Evolutionary conservation across 2,113 vertebrate species (phyloP).

Genomic region (Origma solitaria): DNA sequence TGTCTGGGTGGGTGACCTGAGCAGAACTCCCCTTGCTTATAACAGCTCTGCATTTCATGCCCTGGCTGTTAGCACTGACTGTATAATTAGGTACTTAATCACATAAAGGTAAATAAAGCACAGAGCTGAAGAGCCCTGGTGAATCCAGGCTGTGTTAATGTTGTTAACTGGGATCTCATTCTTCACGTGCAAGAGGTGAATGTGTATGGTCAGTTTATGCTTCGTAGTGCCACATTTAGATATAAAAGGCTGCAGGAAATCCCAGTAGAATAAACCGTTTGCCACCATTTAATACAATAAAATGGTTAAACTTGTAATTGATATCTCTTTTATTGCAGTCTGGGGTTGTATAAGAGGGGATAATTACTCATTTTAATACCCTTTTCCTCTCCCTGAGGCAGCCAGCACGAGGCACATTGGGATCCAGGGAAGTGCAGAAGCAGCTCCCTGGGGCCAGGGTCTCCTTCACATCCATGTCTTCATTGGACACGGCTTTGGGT

Average conservation of each 20-base stretch:
- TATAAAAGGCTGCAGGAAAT: neutral
- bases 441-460: neutral
- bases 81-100: neutral
- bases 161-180: neutral
- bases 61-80: neutral
- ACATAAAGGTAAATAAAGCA: neutral
- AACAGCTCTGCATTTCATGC: neutral
- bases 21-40: neutral
- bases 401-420: neutral
- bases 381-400: neutral
- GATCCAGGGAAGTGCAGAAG: neutral
- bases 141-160: neutral
- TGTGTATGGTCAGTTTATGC: fast-evolving
- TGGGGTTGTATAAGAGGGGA: neutral
- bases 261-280: neutral
- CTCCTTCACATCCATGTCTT: neutral
- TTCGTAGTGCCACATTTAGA: fast-evolving
- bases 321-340: neutral
- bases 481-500: fast-evolving
- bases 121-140: neutral
- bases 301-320: neutral
- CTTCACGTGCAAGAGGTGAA: neutral
- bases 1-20: neutral
- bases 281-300: neutral
- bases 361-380: neutral